Evolutionary conservation across 2,888 invertebrate genomes (phyloP), one percentile per base, ranked within the genome.

Genomic region (Sinodicranocentrus sp.): DNA sequence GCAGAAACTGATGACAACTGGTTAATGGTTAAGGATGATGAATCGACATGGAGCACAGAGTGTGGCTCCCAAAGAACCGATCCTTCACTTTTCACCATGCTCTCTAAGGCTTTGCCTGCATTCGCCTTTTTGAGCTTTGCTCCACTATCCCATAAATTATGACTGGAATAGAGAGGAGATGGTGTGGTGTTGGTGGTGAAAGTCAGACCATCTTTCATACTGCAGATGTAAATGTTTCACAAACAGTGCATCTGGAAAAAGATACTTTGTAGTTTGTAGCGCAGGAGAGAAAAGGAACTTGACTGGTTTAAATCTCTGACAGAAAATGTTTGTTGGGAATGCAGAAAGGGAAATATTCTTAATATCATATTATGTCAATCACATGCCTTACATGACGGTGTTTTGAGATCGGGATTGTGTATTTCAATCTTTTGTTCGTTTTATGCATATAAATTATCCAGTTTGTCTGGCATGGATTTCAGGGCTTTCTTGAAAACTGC

Each of bases 11-110:
- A 84, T 85, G 86, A 86, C 86, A 85, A 86, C 84, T 84, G 80
- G 85, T 82, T 84, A 86, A 86, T 84, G 80, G 85, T 82, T 84
- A 86, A 86, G 82, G 84, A 86, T 86, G 86, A 86, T 86, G 86
- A 85, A 86, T 86, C 86, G 86, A 86, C 84, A 57, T 48, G 71
- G 52, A 71, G 70, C 68, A 44, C 77, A 77, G 68, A 61, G 82
- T 78, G 67, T 79, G 79, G 67, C 72, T 63, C 73, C 65, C 59
- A 54, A 65, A 75, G 79, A 82, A 85, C 72, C 82, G 78, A 82
- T 78, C 78, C 75, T 73, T 77, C 72, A 84, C 84, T 80, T 82
- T 79, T 78, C 26, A 19, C 33, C 21, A 17, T 43, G 10, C 43
- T 44, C 57, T 48, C 48, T 15, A 48, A 57, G 19, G 33, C 54